These are phyloP conservation scores for Solea senegalensis DNA, from an alignment of 2,113 vertebrate genomes.

Conservation along the genomic window DNA sequence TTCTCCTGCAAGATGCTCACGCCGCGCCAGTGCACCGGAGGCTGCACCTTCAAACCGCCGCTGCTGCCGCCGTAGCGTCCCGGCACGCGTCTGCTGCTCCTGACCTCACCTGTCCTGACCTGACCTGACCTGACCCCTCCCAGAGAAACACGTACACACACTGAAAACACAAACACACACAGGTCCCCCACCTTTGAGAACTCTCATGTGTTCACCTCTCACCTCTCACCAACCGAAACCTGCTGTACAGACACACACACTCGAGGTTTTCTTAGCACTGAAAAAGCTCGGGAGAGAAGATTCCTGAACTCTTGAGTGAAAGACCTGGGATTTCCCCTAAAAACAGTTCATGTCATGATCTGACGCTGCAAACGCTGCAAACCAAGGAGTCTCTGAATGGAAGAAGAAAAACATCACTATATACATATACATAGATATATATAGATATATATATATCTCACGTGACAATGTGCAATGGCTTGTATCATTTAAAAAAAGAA, in stretches of 20 bases:
- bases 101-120: slow-evolving; percentile 14
- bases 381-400: slow-evolving; percentile 59
- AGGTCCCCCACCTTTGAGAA: slow-evolving; percentile 11
- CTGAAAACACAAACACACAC: neutral
- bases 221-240: slow-evolving; percentile 43
- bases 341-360: slow-evolving; percentile 38
- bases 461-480: slow-evolving; percentile 96
- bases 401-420: slow-evolving; percentile 44
- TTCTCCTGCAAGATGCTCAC: slow-evolving; percentile 98
- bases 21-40: slow-evolving; percentile 91
- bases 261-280: slow-evolving; percentile 23
- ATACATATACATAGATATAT: slow-evolving; percentile 60
- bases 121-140: too few species aligned
- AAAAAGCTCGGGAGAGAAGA: slow-evolving; percentile 9
- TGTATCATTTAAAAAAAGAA: slow-evolving; percentile 75
- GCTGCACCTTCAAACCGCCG: slow-evolving; percentile 94
- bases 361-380: slow-evolving; percentile 54
- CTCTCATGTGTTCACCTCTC: slow-evolving; percentile 34
- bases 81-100: slow-evolving; percentile 10
- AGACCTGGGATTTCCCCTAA: slow-evolving; percentile 36
- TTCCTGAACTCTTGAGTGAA: slow-evolving; percentile 42
- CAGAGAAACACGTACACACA: too few species aligned
- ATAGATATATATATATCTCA: slow-evolving; percentile 73
- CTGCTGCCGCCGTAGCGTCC: slow-evolving; percentile 87
- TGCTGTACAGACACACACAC: slow-evolving; percentile 53